A percentile compares a stretch with the other conserved stretches of the same genome.
Conservation (phyloP, 2,113 vertebrate genomes). For the Chinchilla lanigera region DNA sequence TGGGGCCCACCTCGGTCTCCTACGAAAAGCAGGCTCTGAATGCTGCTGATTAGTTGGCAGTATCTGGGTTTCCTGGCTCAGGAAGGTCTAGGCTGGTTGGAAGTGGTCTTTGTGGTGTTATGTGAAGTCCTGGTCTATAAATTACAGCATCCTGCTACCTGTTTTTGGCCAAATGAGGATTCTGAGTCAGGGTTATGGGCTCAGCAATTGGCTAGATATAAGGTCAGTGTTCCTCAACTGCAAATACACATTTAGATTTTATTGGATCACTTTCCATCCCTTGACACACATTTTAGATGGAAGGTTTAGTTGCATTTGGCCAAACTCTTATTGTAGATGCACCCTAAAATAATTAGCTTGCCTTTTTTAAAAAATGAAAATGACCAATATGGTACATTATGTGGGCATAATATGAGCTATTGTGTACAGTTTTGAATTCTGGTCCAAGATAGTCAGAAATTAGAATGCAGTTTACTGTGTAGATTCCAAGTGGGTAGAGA, state of each 20-base stretch:
- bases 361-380: neutral
- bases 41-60: no score
- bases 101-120: neutral
- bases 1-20: neutral
- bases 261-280: neutral
- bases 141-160: neutral
- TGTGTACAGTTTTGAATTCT: neutral
- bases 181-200: neutral
- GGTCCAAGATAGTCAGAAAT: neutral
- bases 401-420: neutral
- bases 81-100: neutral
- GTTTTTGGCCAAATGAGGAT: neutral
- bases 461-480: neutral
- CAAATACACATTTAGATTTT: neutral
- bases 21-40: neutral
- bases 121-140: neutral
- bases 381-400: neutral
- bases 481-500: neutral
- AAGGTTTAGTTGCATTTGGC: neutral
- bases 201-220: neutral
- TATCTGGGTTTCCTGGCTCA: neutral
- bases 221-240: neutral
- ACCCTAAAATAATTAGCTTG: neutral
- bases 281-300: neutral
- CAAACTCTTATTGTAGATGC: neutral